These are phyloP conservation scores for Nipponacmea schrenckii DNA, from an alignment of 2,888 invertebrate species.

Conservation along the genomic window DNA sequence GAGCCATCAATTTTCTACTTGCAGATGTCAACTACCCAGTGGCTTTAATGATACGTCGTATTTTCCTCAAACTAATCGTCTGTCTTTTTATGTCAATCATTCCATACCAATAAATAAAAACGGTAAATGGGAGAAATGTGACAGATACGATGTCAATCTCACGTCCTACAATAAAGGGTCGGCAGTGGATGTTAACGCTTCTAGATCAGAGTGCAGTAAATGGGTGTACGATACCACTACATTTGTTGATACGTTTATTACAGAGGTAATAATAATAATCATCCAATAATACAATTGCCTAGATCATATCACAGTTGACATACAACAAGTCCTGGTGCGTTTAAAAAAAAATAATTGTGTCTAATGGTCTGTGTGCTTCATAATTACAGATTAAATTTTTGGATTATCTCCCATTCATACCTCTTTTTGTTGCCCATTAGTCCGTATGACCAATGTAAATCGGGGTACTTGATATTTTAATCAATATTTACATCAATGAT, in stretches of 20 bases:
- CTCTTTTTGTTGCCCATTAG: no score
- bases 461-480: no score
- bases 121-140: not conserved
- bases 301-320: no score
- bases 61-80: not conserved
- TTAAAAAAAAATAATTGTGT: no score
- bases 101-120: not conserved
- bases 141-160: not conserved
- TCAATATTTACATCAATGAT: no score
- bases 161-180: not conserved
- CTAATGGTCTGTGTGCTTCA: no score
- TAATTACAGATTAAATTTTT: no score
- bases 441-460: no score
- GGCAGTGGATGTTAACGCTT: not conserved
- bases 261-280: not conserved
- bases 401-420: no score
- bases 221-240: constrained; percentile 16
- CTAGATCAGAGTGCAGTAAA: not conserved
- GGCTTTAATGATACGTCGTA: not conserved
- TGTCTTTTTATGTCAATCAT: not conserved
- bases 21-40: not conserved
- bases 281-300: no score
- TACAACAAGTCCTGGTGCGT: no score
- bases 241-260: constrained; percentile 9
- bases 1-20: not conserved